These are phyloP conservation scores for Leptinotarsa peninsularis DNA, from an alignment of 2,888 invertebrate species.

Conservation along the genomic window DNA sequence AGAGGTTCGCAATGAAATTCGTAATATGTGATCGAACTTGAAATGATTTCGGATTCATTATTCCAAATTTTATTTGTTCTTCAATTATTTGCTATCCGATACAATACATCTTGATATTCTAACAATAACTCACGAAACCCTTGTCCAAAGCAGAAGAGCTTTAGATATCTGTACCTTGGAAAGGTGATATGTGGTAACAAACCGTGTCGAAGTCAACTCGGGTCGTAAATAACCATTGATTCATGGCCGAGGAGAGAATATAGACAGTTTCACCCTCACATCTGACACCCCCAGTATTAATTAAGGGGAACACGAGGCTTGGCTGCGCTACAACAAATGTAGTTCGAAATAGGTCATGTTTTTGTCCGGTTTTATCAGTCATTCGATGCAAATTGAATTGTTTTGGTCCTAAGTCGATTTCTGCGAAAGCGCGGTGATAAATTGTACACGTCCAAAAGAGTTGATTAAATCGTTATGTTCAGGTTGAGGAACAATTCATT, in stretches of 20 bases:
- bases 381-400: slow-evolving; percentile 43
- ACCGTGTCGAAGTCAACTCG: slow-evolving; percentile 48
- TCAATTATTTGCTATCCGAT: background rate
- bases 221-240: slow-evolving; percentile 61
- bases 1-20: no score
- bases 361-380: slow-evolving; percentile 41
- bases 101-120: background rate
- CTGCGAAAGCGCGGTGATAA: slow-evolving; percentile 33
- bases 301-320: slow-evolving; percentile 53
- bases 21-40: no score
- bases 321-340: slow-evolving; percentile 41
- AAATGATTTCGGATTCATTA: background rate
- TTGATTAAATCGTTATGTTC: slow-evolving; percentile 36
- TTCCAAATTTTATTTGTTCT: background rate
- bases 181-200: slow-evolving; percentile 50
- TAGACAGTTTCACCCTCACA: slow-evolving; percentile 57
- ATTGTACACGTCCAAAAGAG: slow-evolving; percentile 15
- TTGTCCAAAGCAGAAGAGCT: slow-evolving; percentile 34
- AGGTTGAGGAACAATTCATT: background rate
- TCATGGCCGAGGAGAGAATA: slow-evolving; percentile 58
- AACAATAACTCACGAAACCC: slow-evolving; percentile 3
- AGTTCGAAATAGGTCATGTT: slow-evolving; percentile 50
- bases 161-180: slow-evolving; percentile 38
- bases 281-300: slow-evolving; percentile 60
- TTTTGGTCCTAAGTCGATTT: slow-evolving; percentile 39